A percentile compares a stretch with the other conserved stretches of the same genome.
Conservation (phyloP, 2,888 invertebrate genomes). For the Melieria picta region DNA sequence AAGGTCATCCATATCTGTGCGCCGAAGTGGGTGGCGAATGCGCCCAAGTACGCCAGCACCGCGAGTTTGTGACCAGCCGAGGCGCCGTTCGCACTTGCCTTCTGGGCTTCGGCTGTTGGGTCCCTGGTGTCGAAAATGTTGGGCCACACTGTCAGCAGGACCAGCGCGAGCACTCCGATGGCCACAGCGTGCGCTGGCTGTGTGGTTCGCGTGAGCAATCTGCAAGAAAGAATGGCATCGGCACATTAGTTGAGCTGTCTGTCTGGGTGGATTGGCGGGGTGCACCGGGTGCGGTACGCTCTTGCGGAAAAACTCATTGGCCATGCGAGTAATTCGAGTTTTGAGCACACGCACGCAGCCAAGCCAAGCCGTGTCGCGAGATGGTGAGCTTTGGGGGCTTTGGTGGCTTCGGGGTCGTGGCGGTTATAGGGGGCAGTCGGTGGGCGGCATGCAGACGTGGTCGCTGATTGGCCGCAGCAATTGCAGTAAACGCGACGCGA, state of each 20-base stretch:
- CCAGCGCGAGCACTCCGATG: conserved; percentile 70
- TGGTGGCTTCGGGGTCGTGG: too few species aligned
- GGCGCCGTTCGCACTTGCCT: conserved; percentile 18
- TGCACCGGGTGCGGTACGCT: too few species aligned
- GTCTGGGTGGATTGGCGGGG: too few species aligned
- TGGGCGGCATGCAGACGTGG: too few species aligned
- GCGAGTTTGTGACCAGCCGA: conserved; percentile 51
- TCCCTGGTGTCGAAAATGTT: conserved; percentile 58
- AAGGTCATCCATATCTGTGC: conserved; percentile 95
- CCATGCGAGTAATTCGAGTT: too few species aligned
- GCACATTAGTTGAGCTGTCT: conserved; percentile 7
- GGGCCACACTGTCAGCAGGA: conserved; percentile 68
- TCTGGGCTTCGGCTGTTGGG: conserved; percentile 29
- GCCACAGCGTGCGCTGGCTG: conserved; percentile 84
- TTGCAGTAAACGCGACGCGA: too few species aligned
- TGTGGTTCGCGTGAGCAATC: conserved; percentile 76
- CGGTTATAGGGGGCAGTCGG: too few species aligned
- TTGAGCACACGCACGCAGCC: too few species aligned
- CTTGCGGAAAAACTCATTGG: too few species aligned
- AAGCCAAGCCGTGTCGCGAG: too few species aligned
- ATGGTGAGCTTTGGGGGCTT: too few species aligned
- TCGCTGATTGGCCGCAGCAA: too few species aligned
- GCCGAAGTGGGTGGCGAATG: conserved; percentile 85
- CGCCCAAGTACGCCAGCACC: conserved; percentile 77
- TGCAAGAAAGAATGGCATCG: conserved; percentile 64